Evolutionary conservation across 2,113 vertebrate genomes (phyloP), one percentile per base, ranked within the genome.

Genomic region (Zonotrichia leucophrys): DNA sequence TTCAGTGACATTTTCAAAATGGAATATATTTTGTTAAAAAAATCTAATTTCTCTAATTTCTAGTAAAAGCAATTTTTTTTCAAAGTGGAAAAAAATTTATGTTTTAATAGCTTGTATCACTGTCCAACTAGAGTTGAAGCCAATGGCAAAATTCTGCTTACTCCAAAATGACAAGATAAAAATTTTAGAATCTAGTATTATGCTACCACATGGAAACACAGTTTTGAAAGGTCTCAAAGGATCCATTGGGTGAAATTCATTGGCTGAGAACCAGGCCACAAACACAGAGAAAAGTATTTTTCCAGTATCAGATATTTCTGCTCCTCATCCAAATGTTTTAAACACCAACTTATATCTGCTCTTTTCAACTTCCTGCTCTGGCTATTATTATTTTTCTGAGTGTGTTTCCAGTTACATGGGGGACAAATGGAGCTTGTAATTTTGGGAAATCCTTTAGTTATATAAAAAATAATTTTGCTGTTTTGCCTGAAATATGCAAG

Each of bases 371-470:
- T 87, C 10, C 31, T 66, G 5, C 25, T 87, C 47, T 76, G 20
- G 14, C 30, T 33, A 5, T n/a, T 90, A 27, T 56, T 49, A 27
- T 77, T 88, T 89, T n/a, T 63, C 86, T 52, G 13, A 55, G 24
- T 8, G 9, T 62, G 12, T 80, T 84, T 67, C 63, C 27, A 92
- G 20, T 68, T 78, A n/a, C 18, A 11, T 21, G 8, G 7, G 12
- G n/a, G 3, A 66, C 30, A n/a, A 82, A 60, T 25, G 14, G 75
- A 84, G 33, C 30, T 72, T 60, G 22, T 84, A 52, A 96, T 94
- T 82, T 92, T n/a, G 35, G 91, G 84, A 96, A 89, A 47, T 58
- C 7, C 73, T 63, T 95, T 75, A 92, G 23, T 83, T 90, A 55
- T 22, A 13, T 79, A 70, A 80, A 78, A 94, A 96, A 93, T 16